phyloP scores from a whole-genome alignment of 1,140 invertebrate species.

The Calephelis virginiensis region DNA sequence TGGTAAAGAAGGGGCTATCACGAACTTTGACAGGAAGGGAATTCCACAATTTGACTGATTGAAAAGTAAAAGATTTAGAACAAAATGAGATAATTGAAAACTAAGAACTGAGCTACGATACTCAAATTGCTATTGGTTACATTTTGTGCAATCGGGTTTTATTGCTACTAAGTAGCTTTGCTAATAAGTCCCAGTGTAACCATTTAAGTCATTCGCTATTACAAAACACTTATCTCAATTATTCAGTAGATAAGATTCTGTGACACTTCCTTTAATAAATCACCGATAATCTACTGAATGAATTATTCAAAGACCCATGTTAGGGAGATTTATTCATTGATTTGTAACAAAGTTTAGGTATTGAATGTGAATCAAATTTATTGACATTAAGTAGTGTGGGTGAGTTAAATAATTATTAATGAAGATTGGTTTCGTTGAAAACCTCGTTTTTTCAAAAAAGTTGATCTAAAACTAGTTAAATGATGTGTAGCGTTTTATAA shows the following conservation, averaged over 20 bases:
- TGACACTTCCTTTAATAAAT: conserved; percentile 15
- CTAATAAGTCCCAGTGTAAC: not conserved
- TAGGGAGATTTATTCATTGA: conserved; percentile 9
- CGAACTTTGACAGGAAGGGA: no score
- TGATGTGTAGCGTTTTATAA: no score
- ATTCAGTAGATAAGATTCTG: conserved; percentile 17
- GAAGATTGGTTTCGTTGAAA: not conserved
- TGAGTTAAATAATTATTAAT: not conserved
- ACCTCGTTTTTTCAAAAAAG: no score
- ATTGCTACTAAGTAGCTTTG: no score
- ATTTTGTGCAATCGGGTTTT: not conserved
- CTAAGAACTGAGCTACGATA: no score
- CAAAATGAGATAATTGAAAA: no score
- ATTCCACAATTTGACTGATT: no score
- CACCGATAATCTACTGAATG: conserved; percentile 7
- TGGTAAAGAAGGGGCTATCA: no score
- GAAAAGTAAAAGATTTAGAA: no score
- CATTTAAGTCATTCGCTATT: conserved; percentile 12
- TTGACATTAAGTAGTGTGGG: not conserved
- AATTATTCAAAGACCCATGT: conserved; percentile 7
- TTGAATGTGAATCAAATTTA: not conserved
- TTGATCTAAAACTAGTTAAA: no score
- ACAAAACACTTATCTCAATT: conserved; percentile 16
- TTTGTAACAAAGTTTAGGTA: conserved; percentile 3
- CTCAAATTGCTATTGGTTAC: not conserved